Percentiles rank a stretch among this genome's conserved stretches.
Evolutionary conservation across 2,888 invertebrate species (phyloP).

Genomic region (Aleiodes testaceus): DNA sequence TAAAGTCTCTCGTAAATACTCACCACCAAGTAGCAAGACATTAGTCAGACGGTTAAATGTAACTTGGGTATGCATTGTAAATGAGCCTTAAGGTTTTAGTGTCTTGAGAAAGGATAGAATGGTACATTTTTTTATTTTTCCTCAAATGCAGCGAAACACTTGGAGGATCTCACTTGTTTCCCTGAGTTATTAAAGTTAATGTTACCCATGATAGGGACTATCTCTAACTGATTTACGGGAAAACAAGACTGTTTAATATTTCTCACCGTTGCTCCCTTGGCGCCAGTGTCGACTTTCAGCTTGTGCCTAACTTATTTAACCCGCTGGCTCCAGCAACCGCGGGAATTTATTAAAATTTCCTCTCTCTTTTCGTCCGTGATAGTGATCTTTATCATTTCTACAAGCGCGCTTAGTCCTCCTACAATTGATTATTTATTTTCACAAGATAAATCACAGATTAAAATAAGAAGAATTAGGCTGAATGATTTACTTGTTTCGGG

Average conservation of each 20-base stretch:
- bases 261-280: conserved; percentile 63
- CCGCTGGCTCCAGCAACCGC: conserved; percentile 31
- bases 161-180: neutral
- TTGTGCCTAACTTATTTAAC: conserved; percentile 43
- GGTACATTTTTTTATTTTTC: neutral
- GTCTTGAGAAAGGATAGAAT: neutral
- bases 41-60: conserved; percentile 64
- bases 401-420: neutral
- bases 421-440: conserved; percentile 27
- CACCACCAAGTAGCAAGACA: conserved; percentile 54
- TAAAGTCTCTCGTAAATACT: conserved; percentile 54
- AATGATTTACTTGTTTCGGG: neutral
- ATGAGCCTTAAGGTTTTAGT: conserved; percentile 2
- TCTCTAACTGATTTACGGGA: conserved; percentile 72
- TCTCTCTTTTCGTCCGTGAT: conserved; percentile 48
- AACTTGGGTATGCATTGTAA: conserved; percentile 48
- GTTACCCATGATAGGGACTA: conserved; percentile 54
- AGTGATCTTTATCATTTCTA: conserved; percentile 34
- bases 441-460: conserved; percentile 1
- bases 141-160: neutral
- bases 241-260: conserved; percentile 73
- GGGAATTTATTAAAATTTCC: conserved; percentile 59
- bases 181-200: conserved; percentile 21
- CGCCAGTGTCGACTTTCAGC: conserved; percentile 60
- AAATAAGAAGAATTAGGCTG: neutral